Evolutionary conservation across 2,888 invertebrate genomes (phyloP), one percentile per base, ranked within the genome.

Genomic region (Empis livida): DNA sequence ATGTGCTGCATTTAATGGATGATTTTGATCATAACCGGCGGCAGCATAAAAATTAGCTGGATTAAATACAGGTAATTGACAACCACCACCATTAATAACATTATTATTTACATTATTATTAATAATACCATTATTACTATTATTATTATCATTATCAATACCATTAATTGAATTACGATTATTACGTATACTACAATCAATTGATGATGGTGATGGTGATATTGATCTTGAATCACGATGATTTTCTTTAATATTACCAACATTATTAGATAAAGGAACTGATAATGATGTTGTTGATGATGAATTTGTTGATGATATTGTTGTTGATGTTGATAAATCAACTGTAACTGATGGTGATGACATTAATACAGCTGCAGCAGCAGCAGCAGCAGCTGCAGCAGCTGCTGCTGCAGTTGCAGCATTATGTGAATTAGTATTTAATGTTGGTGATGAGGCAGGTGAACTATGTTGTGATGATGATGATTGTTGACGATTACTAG

Each of bases 31-130:
- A 54, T 68, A 68, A 53, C 67, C 67, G 38, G 49, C 49, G 51
- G 67, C 68, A 8, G 67, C 68, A 55, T 68, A 68, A 50, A 68
- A 68, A 50, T 65, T 64, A 39, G 67, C 67, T 48, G 67, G 68
- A 61, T 68, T 68, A 54, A 68, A 68, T 6, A 68, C 67, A 17
- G 67, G 67, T 55, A 68, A 54, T 51, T 68, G 67, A 50, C 68
- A 68, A 57, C 64, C 64, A 53, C n/a, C n/a, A n/a, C n/a, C n/a
- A 64, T 67, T 45, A 65, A 8, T n/a, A 14, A 2, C n/a, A 20
- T 30, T 42, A 30, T 11, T 15, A 30, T 30, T 30, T 10, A 4
- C 5, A 42, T 30, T 31, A 14, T 15, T 16, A 13, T 4, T 15
- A 16, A 27, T 39, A 11, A 14, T 41, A 8, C 1, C 14, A 23